phyloP scores from a whole-genome alignment of 2,888 invertebrate species.

The Lacanobia oleracea region DNA sequence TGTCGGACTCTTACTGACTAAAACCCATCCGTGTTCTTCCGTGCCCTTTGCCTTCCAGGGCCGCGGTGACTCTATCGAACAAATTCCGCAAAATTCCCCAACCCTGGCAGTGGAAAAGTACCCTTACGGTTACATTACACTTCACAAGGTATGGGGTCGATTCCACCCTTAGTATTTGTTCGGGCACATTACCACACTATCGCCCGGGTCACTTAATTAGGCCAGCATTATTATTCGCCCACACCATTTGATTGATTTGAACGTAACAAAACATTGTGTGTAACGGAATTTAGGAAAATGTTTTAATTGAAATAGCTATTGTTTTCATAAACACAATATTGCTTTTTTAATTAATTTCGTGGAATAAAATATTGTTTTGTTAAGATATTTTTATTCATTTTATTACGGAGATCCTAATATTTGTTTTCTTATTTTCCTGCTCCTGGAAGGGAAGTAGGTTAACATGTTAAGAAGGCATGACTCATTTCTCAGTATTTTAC shows the following conservation, averaged over 20 bases:
- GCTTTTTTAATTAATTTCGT: background rate
- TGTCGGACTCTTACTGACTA: too few relatives aligned
- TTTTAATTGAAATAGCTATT: background rate
- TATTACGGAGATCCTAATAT: too few relatives aligned
- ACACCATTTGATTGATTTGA: conserved; percentile 10
- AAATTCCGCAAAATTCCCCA: too few relatives aligned
- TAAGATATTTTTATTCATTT: too few relatives aligned
- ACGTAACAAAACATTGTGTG: background rate
- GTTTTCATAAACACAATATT: background rate
- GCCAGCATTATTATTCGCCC: conserved; percentile 11
- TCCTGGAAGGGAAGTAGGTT: too few relatives aligned
- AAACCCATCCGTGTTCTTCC: too few relatives aligned
- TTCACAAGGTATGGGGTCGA: background rate
- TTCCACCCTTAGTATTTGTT: conserved; percentile 41
- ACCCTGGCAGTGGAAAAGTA: background rate
- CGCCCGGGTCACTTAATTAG: conserved; percentile 33
- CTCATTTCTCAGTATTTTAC: too few relatives aligned
- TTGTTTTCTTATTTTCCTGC: too few relatives aligned
- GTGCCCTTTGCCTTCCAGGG: too few relatives aligned
- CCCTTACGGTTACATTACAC: background rate
- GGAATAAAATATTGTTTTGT: too few relatives aligned
- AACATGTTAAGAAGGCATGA: too few relatives aligned
- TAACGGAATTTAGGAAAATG: background rate
- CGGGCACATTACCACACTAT: conserved; percentile 4
- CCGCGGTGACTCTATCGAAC: too few relatives aligned